Evolutionary conservation across 92 coral and sea anemone genomes (phyloP).

Genomic region (Zoanthus sociatus): DNA sequence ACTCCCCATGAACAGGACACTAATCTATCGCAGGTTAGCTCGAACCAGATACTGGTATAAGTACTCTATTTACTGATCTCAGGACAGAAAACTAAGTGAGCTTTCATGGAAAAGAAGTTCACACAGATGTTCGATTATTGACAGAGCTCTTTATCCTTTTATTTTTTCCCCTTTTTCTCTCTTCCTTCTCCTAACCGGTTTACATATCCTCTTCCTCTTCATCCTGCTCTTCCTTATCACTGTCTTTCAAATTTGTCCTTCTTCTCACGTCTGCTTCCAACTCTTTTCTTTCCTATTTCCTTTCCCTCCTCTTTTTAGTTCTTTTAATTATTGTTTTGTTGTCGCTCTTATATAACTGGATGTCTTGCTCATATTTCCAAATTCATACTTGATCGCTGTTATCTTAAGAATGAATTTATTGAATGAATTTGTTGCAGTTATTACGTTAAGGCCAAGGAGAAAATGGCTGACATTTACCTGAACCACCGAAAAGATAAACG

Average conservation of each 20-base stretch:
- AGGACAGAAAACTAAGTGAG: no score
- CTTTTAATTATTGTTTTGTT: not conserved
- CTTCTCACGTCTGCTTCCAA: not conserved
- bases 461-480: conserved; percentile 98
- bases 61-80: no score
- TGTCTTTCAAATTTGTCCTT: not conserved
- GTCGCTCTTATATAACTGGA: no score
- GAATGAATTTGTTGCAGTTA: conserved; percentile 60
- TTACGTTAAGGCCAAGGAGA: conserved; percentile 98
- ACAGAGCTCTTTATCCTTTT: no score
- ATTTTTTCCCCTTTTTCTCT: no score
- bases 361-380: not conserved
- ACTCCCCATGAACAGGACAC: no score
- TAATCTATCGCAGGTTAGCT: no score
- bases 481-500: conserved; percentile 97
- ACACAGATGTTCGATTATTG: no score
- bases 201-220: not conserved
- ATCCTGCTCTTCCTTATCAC: not conserved
- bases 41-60: no score
- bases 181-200: not conserved
- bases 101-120: no score
- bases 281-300: not conserved
- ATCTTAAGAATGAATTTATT: not conserved
- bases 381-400: not conserved
- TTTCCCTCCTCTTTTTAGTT: not conserved